A percentile compares a stretch with the other conserved stretches of the same genome.
These are phyloP conservation scores for Drosophila gunungcola DNA, from an alignment of 1,140 invertebrate genomes.

Conservation along the genomic window DNA sequence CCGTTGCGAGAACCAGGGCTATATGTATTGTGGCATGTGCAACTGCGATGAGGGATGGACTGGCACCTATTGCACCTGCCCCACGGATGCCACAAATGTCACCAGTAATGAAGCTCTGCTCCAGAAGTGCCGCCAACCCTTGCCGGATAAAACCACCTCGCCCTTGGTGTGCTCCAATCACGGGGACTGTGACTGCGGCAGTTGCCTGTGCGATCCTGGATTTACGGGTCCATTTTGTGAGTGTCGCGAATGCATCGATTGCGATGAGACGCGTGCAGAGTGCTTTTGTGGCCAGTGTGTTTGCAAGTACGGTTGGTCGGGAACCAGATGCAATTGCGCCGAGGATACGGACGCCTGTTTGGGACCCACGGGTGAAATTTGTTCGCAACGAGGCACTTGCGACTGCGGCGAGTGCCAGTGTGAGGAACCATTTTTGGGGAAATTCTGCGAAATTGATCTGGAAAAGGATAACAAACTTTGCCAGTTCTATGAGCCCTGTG, in stretches of 20 bases:
- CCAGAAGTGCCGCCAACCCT: conserved; percentile 76
- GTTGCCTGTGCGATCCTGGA: conserved; percentile 85
- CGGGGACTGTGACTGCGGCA: conserved; percentile 86
- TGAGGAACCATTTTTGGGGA: conserved; percentile 63
- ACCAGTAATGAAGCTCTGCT: conserved; percentile 84
- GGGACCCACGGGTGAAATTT: conserved; percentile 86
- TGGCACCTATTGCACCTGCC: conserved; percentile 86
- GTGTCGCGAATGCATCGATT: conserved; percentile 85
- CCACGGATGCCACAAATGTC: conserved; percentile 82
- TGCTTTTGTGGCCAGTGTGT: conserved; percentile 92
- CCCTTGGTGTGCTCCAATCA: conserved; percentile 63
- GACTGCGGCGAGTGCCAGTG: conserved; percentile 91
- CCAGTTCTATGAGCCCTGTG: conserved; percentile 77
- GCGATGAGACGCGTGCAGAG: conserved; percentile 86
- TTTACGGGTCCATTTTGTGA: conserved; percentile 86
- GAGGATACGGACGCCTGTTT: conserved; percentile 61
- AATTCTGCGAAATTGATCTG: conserved; percentile 71
- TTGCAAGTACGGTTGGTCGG: conserved; percentile 90
- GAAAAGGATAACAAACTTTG: conserved; percentile 81
- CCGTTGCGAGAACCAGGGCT: conserved; percentile 82
- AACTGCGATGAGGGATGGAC: conserved; percentile 87
- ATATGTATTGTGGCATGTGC: conserved; percentile 86
- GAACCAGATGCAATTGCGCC: conserved; percentile 66
- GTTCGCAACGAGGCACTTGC: conserved; percentile 88
- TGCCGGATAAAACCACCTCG: conserved; percentile 19